phyloP scores from a whole-genome alignment of 2,888 invertebrate genomes.

The Phengaris alcon region DNA sequence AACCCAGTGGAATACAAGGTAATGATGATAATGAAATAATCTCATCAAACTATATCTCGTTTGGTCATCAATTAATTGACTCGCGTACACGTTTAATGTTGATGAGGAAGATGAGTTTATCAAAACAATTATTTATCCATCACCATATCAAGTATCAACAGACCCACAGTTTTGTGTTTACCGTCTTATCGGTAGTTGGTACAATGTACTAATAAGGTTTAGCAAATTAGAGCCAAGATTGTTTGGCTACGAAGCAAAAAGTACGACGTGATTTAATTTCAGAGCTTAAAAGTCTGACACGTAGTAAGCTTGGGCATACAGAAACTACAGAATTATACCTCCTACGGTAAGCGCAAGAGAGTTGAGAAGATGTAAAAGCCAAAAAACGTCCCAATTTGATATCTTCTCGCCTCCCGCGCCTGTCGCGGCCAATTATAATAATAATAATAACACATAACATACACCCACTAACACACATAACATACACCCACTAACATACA shows the following conservation, averaged over 20 bases:
- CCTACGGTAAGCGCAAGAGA: too few relatives aligned
- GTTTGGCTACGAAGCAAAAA: background rate
- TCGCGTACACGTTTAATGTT: background rate
- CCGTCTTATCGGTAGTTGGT: conserved; percentile 4
- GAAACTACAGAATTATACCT: too few relatives aligned
- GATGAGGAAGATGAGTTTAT: background rate
- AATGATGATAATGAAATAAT: too few relatives aligned
- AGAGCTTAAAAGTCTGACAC: too few relatives aligned
- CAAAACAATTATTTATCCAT: conserved; percentile 1
- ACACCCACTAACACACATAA: too few relatives aligned
- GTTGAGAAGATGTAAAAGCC: too few relatives aligned
- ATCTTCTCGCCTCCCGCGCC: background rate
- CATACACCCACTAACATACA: too few relatives aligned
- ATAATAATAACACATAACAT: too few relatives aligned
- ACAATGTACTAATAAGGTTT: background rate
- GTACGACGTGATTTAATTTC: background rate
- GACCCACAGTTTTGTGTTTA: background rate
- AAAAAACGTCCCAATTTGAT: background rate
- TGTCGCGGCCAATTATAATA: background rate
- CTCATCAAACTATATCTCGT: background rate
- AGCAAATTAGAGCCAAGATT: background rate
- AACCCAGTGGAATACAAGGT: too few relatives aligned
- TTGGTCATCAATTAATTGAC: background rate
- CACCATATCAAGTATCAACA: background rate
- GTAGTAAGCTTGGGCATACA: too few relatives aligned